Base-by-base conservation (phyloP, 2,888 invertebrate species). In the Prosopocoilus inquinatus region DNA sequence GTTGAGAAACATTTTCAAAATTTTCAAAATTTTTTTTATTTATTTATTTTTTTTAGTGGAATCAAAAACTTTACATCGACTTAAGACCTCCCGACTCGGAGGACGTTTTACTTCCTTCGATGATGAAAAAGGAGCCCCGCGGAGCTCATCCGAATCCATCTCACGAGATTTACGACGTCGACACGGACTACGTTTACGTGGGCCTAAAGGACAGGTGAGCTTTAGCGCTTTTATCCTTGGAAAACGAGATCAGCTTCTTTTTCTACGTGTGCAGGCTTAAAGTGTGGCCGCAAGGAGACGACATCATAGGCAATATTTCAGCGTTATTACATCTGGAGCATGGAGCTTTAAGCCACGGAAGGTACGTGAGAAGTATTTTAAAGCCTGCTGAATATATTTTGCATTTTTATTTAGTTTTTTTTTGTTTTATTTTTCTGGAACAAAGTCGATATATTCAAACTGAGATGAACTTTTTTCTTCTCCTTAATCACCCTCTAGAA, bases 121-220 rank as follows among this genome's bases (percentile, higher is more conserved):
- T 77, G 73, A 73, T 76, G 66, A 78, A 78, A 64, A 78, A 78
- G 55, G 75, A 74, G 60, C 75, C 77, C 2, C 60, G 72, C 32
- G 74, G 72, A 9, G 69, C 68, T 1, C 71, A 74, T 62, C 74
- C 75, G 16, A 69, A 73, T 63, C 73, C 74, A 9, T 46, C 58
- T 20, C 70, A 70, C 13, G 66, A 67, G 12, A 60, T 66, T 15
- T 76, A 82, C 67, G 84, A 85, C 70, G 87, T 89, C 44, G 91
- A 92, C 69, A 84, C 88, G 13, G 88, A 90, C 64, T 90, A 88
- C 70, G 87, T 91, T 2, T 91, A 89, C 74, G 86, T 94, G 57
- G 81, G 84, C 64, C 86, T 93, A 59, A 87, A 88, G 70, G 85
- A 88, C 70, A 83, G 84, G 87, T 90, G 79, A 80, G 76, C 72